Base-by-base conservation (phyloP, 2,797 vertebrate species). In the Huso huso region DNA sequence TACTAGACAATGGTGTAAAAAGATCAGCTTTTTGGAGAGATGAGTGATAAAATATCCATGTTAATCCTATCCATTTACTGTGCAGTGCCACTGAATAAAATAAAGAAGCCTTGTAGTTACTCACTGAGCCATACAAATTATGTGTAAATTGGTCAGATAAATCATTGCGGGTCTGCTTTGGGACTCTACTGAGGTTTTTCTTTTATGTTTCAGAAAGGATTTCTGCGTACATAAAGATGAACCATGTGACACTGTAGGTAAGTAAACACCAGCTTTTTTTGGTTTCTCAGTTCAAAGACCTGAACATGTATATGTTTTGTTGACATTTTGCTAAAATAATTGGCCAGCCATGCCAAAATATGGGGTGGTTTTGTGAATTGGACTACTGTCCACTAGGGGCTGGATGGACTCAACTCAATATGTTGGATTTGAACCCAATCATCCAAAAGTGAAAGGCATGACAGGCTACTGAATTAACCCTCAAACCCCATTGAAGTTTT, bases 221-320 rank as follows among this genome's bases (percentile, higher is more conserved):
- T 81, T 81, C 69, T 81, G 80, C 67, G 80, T 81, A 50, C 78
- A 80, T 66, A 81, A 81, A 64, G 80, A 81, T 72, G 80, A 81
- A 70, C 80, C 80, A 15, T 81, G 80, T 73, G 80, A 81, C 72
- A 81, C 80, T n/a, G 80, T 81, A 63, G 80, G 0, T 79, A 72
- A 82, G 74, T 79, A 48, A 50, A 62, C 49, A 50, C 7, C 3
- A 23, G 7, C 2, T 62, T n/a, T 23, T 58, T n/a, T 4, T 58
- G 6, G 2, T 37, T 37, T 37, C 23, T 37, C 23, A 37, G 23
- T 37, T 37, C 23, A 37, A 37, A 37, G 23, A 37, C 2, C 23
- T 37, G 23, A 37, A 37, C 23, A 4, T 37, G 23, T 37, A 37
- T 37, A 37, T 37, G 23, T 37, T 37, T 37, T 37, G 23, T 37